Conservation (phyloP, 2,888 invertebrate genomes). For the Caenorhabditis macrosperma region DNA sequence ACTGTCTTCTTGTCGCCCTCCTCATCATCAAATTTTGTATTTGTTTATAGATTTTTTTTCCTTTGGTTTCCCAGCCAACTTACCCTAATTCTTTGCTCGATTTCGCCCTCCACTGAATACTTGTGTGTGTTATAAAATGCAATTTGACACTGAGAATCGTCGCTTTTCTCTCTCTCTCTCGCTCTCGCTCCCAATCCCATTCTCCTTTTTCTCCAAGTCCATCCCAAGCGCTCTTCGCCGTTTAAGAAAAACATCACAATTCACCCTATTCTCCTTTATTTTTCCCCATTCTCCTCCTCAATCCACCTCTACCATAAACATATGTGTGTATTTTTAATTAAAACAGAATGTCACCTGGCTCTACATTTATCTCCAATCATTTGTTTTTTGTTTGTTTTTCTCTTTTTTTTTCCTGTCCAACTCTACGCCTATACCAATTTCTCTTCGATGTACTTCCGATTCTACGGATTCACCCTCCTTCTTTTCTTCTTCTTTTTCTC, state of each 20-base stretch:
- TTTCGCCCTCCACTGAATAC: background rate
- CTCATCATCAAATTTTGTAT: background rate
- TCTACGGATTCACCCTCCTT: background rate
- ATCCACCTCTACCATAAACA: constrained; percentile 1
- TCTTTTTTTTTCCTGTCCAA: background rate
- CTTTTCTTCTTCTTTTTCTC: background rate
- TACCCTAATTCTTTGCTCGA: too few species aligned
- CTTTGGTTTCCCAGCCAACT: background rate
- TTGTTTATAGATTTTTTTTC: constrained; percentile 8
- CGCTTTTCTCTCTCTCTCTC: background rate
- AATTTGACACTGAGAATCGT: too few species aligned
- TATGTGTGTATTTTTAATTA: constrained; percentile 16
- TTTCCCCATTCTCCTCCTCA: background rate
- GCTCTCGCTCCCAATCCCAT: background rate
- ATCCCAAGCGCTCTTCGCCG: background rate
- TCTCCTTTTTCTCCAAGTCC: background rate
- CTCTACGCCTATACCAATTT: background rate
- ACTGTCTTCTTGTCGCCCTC: background rate
- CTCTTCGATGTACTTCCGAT: background rate
- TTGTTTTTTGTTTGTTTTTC: too few species aligned
- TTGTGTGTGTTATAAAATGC: too few species aligned
- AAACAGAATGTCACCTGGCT: too few species aligned
- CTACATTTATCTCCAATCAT: too few species aligned
- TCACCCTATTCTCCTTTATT: background rate
- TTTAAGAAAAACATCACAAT: background rate